These are phyloP conservation scores for Hofmannophila pseudospretella DNA, from an alignment of 2,888 invertebrate species.

Conservation along the genomic window DNA sequence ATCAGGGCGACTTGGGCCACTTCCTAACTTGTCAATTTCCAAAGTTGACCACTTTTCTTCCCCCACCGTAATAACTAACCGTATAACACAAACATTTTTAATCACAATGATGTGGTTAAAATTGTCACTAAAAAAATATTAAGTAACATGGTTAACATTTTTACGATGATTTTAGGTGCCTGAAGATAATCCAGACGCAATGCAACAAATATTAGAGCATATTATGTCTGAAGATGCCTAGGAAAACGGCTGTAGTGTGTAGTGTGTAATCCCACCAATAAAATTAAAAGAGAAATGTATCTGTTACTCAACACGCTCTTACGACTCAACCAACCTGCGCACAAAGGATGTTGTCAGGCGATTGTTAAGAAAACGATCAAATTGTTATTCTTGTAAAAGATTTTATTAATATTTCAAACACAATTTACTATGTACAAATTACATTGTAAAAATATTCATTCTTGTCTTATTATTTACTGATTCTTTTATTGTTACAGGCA, in stretches of 20 bases:
- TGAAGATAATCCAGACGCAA: slow-evolving; percentile 66
- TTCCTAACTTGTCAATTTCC: too few relatives aligned
- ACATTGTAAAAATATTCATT: slow-evolving; percentile 77
- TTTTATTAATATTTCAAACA: slow-evolving; percentile 76
- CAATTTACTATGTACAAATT: slow-evolving; percentile 76
- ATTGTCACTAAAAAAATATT: too few relatives aligned
- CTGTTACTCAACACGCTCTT: too few relatives aligned
- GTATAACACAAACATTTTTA: too few relatives aligned
- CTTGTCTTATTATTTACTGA: slow-evolving; percentile 73
- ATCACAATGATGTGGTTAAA: too few relatives aligned
- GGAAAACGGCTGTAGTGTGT: not conserved
- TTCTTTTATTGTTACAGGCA: slow-evolving; percentile 70
- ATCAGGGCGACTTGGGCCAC: too few relatives aligned
- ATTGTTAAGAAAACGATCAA: slow-evolving; percentile 9
- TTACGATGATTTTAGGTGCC: slow-evolving; percentile 49
- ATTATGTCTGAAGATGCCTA: slow-evolving; percentile 28
- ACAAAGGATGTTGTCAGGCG: not conserved
- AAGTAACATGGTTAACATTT: too few relatives aligned
- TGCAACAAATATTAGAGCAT: slow-evolving; percentile 56
- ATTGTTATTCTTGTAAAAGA: slow-evolving; percentile 58
- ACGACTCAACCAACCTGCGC: too few relatives aligned
- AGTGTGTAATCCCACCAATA: too few relatives aligned
- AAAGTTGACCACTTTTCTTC: too few relatives aligned
- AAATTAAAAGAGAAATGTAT: too few relatives aligned
- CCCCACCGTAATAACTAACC: too few relatives aligned